Evolutionary conservation across 2,113 vertebrate genomes (phyloP), one percentile per base, ranked within the genome.

Genomic region (Cephalopholis sonnerati): DNA sequence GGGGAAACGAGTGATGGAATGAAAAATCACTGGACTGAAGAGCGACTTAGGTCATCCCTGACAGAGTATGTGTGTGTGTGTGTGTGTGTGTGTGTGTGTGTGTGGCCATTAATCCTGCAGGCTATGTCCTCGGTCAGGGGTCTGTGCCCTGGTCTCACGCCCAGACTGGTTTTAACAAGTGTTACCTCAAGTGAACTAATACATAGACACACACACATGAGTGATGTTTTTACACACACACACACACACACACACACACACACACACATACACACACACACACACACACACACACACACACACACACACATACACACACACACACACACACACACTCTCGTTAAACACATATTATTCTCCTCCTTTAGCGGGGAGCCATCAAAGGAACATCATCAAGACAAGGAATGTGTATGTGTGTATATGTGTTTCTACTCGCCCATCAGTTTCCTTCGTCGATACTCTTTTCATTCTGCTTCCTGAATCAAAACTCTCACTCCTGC

Each of bases 151-250:
- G 82, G 80, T 89, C 66, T 76, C 53, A 79, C 2, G 27, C 66
- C 84, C 71, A 73, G 68, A 64, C 53, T 73, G 69, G 54, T 65
- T 91, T 82, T 87, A 84, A 77, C 57, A 79, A 79, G 63, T 36
- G 55, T 76, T 53, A 72, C 55, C 78, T 72, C 46, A 41, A 54
- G 13, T 75, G 66, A 86, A 53, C 55, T 57, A 63, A 58, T 22
- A 69, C 53, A 46, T 6, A 66, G 11, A 67, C 39, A 68, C 25
- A 58, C 24, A 76, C 25, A 63, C 61, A 69, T 1, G 2, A 27
- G 27, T 16, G 24, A 48, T 1, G 7, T 53, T 67, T 0, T 29
- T 2, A 74, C n/a, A 64, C 44, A 61, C 8, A 36, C 6, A 7
- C 32, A 36, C 32, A 36, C 32, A 69, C 53, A 46, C 5, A 71